phyloP scores from a whole-genome alignment of 2,113 vertebrate genomes.

The Perca fluviatilis region DNA sequence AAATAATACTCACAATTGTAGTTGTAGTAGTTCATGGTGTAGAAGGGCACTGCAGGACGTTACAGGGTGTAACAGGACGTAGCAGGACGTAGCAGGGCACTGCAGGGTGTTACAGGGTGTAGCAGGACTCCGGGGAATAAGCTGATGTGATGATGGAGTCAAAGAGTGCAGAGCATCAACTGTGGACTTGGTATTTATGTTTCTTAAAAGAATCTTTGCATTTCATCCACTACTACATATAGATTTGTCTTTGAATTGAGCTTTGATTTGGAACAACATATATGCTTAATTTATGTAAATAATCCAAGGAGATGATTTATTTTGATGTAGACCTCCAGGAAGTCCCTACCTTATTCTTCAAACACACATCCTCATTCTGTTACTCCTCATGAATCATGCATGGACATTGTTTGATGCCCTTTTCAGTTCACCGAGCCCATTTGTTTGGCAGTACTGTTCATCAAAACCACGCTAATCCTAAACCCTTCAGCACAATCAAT shows the following conservation, averaged over 20 bases:
- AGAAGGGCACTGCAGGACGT: too few relatives aligned
- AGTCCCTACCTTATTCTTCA: conserved; percentile 18
- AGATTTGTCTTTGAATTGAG: conserved; percentile 8
- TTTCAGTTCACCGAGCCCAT: conserved; percentile 33
- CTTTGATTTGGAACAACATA: not conserved
- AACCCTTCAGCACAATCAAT: conserved; percentile 21
- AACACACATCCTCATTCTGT: conserved; percentile 13
- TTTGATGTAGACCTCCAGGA: not conserved
- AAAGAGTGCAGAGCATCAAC: too few relatives aligned
- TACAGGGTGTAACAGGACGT: too few relatives aligned
- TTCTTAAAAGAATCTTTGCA: not conserved
- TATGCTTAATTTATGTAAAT: conserved; percentile 22
- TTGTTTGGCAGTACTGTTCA: conserved; percentile 5
- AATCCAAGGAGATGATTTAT: conserved; percentile 20
- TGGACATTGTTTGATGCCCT: conserved; percentile 42
- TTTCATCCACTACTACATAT: not conserved
- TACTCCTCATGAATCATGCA: conserved; percentile 45
- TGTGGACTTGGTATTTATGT: not conserved
- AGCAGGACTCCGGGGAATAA: too few relatives aligned
- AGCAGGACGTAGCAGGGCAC: too few relatives aligned
- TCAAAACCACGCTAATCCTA: not conserved
- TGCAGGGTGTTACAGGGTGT: too few relatives aligned
- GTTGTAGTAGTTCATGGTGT: too few relatives aligned
- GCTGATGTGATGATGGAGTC: too few relatives aligned
- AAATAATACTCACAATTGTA: too few relatives aligned